phyloP scores from a whole-genome alignment of 1,140 invertebrate genomes.

The Tribolium castaneum region DNA sequence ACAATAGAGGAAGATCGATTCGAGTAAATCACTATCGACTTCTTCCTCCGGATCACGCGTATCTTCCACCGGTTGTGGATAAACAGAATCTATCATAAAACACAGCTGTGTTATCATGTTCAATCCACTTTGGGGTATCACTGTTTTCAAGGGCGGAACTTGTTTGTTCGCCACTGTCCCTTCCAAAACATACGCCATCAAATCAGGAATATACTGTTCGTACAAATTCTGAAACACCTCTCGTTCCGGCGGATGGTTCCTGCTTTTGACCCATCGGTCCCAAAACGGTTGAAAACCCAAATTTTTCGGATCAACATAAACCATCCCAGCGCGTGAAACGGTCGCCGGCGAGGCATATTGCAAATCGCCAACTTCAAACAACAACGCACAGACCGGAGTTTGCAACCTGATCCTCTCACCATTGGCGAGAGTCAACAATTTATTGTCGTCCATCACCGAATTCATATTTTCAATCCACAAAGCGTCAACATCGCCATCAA shows the following conservation, averaged over 20 bases:
- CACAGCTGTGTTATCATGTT: conserved; percentile 91
- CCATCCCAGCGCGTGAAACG: conserved; percentile 91
- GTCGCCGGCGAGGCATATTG: conserved; percentile 92
- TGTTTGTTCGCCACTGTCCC: conserved; percentile 80
- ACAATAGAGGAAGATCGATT: conserved; percentile 80
- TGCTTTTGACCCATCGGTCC: conserved; percentile 78
- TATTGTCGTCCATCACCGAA: conserved; percentile 96
- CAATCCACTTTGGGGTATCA: conserved; percentile 84
- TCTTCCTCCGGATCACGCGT: conserved; percentile 65
- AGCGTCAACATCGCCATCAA: conserved; percentile 94
- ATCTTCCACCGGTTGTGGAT: conserved; percentile 64
- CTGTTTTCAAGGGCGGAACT: conserved; percentile 79
- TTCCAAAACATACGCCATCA: conserved; percentile 80
- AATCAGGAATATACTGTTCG: conserved; percentile 78
- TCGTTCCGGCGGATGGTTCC: conserved; percentile 66
- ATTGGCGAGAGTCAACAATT: conserved; percentile 87
- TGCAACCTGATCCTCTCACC: conserved; percentile 88
- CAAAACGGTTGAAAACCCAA: conserved; percentile 88
- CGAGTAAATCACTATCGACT: conserved; percentile 69
- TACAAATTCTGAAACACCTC: conserved; percentile 71
- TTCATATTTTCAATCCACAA: conserved; percentile 97
- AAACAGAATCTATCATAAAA: conserved; percentile 79
- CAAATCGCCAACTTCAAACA: conserved; percentile 92
- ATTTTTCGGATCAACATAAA: conserved; percentile 93
- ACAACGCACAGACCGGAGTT: conserved; percentile 81